Base-by-base conservation (phyloP, 2,888 invertebrate genomes). In the Drosophila falleni region DNA sequence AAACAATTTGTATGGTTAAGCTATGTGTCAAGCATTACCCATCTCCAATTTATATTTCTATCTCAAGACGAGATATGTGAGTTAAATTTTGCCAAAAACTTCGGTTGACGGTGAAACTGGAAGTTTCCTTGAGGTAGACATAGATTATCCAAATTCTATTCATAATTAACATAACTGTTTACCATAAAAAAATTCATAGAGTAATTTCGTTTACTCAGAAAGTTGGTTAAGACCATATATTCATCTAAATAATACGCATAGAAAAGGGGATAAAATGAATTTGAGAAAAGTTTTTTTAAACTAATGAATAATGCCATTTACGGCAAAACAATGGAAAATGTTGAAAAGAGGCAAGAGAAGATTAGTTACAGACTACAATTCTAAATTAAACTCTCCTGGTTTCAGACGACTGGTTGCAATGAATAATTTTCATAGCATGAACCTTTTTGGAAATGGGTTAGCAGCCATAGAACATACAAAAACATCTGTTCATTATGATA, bases 311-410 rank as follows among this genome's bases (percentile, higher is more conserved):
- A 47, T n/a, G 29, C 46, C 0, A n/a, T 46, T 3, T 46, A 46
- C n/a, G 26, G 26, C 9, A 46, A 46, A n/a, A 46, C 26, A 1
- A 46, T 46, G 46, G 46, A 46, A 46, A 26, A 26, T n/a, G 44
- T 44, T 1, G 44, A 23, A 23, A 44, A 44, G 2, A 44, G 44
- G 6, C 19, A 13, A 13, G 2, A 44, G 26, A 11, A 44, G 19
- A 44, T 13, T 44, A 19, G 44, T 23, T 13, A 10, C 35, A 13
- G 35, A 37, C n/a, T 37, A 37, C 5, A 4, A 35, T 11, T 35
- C 5, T 1, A 37, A 37, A 5, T n/a, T n/a, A n/a, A 37, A 37
- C 13, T 37, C 35, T 1, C 35, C n/a, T 10, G 35, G n/a, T 1
- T 37, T 11, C 13, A 37, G 35, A 37, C 35, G n/a, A 13, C 16